A percentile compares a stretch with the other conserved stretches of the same genome.
Conservation (phyloP, 2,888 invertebrate genomes). For the Ryuthela nishihirai region DNA sequence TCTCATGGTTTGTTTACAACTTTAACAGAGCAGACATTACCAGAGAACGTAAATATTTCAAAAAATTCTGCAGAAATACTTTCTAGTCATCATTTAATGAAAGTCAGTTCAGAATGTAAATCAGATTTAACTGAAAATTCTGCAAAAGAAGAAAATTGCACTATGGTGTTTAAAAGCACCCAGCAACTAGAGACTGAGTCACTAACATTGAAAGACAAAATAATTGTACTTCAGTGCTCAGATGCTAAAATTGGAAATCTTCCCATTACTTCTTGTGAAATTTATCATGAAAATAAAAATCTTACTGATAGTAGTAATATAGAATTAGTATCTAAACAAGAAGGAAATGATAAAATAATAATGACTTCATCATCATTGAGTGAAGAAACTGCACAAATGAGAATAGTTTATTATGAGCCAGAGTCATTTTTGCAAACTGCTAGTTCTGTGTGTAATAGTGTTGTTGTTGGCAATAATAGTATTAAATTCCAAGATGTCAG, state of each 20-base stretch:
- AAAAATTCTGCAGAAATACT: neutral
- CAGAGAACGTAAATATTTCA: neutral
- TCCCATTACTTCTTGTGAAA: too few relatives aligned
- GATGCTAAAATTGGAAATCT: too few relatives aligned
- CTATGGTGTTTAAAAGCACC: too few relatives aligned
- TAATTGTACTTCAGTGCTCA: too few relatives aligned
- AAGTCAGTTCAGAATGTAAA: neutral
- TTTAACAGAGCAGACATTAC: neutral
- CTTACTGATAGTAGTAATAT: neutral
- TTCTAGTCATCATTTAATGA: too few relatives aligned
- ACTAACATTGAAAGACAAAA: too few relatives aligned
- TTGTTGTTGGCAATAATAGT: neutral
- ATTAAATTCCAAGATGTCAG: neutral
- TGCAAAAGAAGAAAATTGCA: too few relatives aligned
- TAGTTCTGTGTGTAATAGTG: neutral
- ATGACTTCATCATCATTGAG: neutral
- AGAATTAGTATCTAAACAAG: neutral
- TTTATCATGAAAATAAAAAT: neutral
- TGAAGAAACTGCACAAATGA: neutral
- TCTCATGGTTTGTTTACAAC: neutral
- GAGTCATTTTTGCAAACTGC: neutral
- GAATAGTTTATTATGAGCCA: neutral
- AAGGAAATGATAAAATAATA: neutral
- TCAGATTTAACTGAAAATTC: too few relatives aligned
- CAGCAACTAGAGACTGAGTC: too few relatives aligned